Evolutionary conservation across 2,888 invertebrate species (phyloP), one percentile per base, ranked within the genome.

Genomic region (Ceramica pisi): DNA sequence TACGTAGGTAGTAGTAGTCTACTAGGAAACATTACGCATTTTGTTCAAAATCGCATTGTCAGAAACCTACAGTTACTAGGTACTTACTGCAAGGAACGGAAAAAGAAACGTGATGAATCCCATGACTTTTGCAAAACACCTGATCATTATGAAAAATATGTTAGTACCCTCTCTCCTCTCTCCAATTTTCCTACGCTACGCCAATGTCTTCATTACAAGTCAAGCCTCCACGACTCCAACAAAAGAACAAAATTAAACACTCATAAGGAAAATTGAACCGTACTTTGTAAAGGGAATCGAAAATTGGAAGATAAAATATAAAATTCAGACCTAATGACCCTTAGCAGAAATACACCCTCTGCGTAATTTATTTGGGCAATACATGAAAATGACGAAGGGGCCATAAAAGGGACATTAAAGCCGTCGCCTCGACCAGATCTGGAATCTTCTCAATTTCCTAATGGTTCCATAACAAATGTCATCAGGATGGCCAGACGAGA

Each of bases 381-480:
- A 88, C 82, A 87, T 84, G 86, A 87, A 84, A 85, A 91, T 91
- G 89, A 91, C 87, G 81, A 89, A 92, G 87, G 88, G 90, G 85
- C 86, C 82, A 91, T 92, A 91, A 93, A 90, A 88, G 83, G 83
- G 79, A 83, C 87, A 90, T 91, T 89, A 91, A 75, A 78, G 69
- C 69, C 67, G 80, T 77, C 85, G 86, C 75, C 82, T 82, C 70
- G 78, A 82, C 69, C 75, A 85, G 81, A 74, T 78, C 79, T 88
- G 91, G 92, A 90, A 93, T 93, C 88, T 86, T 82, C 88, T 90
- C 91, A 90, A 92, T 93, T 89, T 88, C 88, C 85, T 92, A 92
- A 93, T 91, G 89, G 90, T 82, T 88, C 78, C 75, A 87, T 89
- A 88, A 88, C 81, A 85, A 89, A 89, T 89, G 87, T 88, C 90